phyloP scores from a whole-genome alignment of 2,888 invertebrate species.

The Lepidochrysops patricia region DNA sequence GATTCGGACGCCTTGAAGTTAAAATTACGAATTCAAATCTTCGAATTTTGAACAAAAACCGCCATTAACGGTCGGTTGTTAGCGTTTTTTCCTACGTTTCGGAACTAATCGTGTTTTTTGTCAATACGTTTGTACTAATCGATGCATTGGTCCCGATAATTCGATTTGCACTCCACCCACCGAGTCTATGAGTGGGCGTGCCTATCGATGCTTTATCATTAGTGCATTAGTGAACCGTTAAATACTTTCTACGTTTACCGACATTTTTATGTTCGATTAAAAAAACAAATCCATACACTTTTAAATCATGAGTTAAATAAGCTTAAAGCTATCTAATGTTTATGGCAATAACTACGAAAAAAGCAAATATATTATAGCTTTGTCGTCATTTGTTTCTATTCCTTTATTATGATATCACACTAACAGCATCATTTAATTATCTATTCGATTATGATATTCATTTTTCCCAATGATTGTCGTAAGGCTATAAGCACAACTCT shows the following conservation, averaged over 20 bases:
- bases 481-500: neutral
- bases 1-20: slow-evolving; percentile 72
- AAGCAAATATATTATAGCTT: neutral
- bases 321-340: too few species aligned
- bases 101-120: slow-evolving; percentile 72
- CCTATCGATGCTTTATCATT: slow-evolving; percentile 55
- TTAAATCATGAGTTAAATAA: neutral
- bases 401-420: neutral
- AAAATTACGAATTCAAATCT: slow-evolving; percentile 74
- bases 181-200: slow-evolving; percentile 58
- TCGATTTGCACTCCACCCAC: slow-evolving; percentile 68
- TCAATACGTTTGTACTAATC: slow-evolving; percentile 62
- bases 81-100: slow-evolving; percentile 69
- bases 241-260: neutral
- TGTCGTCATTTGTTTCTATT: neutral
- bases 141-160: slow-evolving; percentile 68
- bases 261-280: neutral
- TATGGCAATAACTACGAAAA: neutral
- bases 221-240: slow-evolving; percentile 1
- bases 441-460: slow-evolving; percentile 5
- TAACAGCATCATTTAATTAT: neutral
- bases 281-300: neutral
- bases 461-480: neutral
- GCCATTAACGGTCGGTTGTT: slow-evolving; percentile 67
- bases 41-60: slow-evolving; percentile 70